A percentile compares a stretch with the other conserved stretches of the same genome.
phyloP scores from a whole-genome alignment of 1,140 invertebrate species.

The Papilio aristodemus region DNA sequence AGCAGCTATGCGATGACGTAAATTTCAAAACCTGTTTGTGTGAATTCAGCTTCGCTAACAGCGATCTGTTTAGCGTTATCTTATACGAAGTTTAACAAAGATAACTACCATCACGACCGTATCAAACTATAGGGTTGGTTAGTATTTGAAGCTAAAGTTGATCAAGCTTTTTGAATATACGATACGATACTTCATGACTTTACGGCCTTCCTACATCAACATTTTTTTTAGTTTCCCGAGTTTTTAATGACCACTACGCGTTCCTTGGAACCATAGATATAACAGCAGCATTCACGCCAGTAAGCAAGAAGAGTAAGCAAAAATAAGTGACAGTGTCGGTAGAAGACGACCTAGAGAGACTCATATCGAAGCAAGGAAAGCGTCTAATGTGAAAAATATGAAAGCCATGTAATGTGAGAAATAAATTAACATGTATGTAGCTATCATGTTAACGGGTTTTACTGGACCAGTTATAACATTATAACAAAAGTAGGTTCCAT shows the following conservation, averaged over 20 bases:
- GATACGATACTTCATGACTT: too few species aligned
- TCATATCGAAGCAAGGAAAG: neutral
- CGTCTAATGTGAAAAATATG: neutral
- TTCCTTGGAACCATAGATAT: too few species aligned
- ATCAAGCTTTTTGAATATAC: too few species aligned
- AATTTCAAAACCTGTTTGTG: constrained; percentile 18
- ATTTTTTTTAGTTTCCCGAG: too few species aligned
- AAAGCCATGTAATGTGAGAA: neutral
- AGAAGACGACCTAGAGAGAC: too few species aligned
- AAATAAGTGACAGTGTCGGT: too few species aligned
- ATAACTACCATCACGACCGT: neutral
- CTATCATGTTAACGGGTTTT: neutral
- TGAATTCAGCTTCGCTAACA: neutral
- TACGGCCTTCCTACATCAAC: too few species aligned
- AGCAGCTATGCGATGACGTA: constrained; percentile 10
- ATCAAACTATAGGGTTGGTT: neutral
- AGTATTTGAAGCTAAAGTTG: neutral
- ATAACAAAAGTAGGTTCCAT: neutral
- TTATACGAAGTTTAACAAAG: neutral
- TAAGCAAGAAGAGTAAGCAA: too few species aligned
- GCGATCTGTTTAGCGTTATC: constrained; percentile 17
- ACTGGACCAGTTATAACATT: neutral
- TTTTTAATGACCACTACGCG: too few species aligned
- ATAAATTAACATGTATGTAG: neutral
- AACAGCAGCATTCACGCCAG: too few species aligned